These are phyloP conservation scores for Sclerodermus sp. DNA, from an alignment of 2,888 invertebrate species.

Conservation along the genomic window DNA sequence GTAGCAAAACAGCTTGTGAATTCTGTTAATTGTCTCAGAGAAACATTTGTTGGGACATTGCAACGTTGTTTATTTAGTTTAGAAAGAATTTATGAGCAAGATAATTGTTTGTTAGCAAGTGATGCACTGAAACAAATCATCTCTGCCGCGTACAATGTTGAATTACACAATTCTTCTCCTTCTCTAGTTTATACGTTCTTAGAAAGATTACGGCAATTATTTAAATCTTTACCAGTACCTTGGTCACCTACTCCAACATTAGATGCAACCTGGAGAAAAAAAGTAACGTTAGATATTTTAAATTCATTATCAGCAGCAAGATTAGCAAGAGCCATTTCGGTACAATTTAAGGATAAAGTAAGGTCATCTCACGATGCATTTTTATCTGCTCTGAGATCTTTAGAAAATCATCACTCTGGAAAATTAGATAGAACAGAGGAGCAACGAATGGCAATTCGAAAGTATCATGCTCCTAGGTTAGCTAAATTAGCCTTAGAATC, in stretches of 20 bases:
- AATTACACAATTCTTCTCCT: conserved; percentile 68
- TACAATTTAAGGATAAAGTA: conserved; percentile 76
- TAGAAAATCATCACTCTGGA: conserved; percentile 72
- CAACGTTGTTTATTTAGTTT: conserved; percentile 73
- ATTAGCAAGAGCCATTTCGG: conserved; percentile 72
- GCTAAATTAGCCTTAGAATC: conserved; percentile 82
- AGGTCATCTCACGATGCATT: conserved; percentile 78
- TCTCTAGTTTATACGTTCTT: conserved; percentile 67
- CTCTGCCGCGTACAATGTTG: conserved; percentile 76
- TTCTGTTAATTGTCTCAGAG: conserved; percentile 80
- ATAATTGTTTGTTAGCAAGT: conserved; percentile 64
- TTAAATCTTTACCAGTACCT: conserved; percentile 64
- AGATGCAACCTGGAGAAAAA: conserved; percentile 70
- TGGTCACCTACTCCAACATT: conserved; percentile 62
- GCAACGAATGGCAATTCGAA: conserved; percentile 73
- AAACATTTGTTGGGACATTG: conserved; percentile 81
- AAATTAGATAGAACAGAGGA: conserved; percentile 80
- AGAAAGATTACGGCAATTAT: conserved; percentile 68
- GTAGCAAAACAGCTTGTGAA: conserved; percentile 77
- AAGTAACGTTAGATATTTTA: conserved; percentile 70
- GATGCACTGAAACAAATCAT: conserved; percentile 76
- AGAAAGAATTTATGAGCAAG: conserved; percentile 63
- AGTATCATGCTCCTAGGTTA: conserved; percentile 77
- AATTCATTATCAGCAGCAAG: conserved; percentile 71
- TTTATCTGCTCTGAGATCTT: conserved; percentile 69